These are phyloP conservation scores for Dynastes hyllus DNA, from an alignment of 2,888 invertebrate genomes.

Conservation along the genomic window DNA sequence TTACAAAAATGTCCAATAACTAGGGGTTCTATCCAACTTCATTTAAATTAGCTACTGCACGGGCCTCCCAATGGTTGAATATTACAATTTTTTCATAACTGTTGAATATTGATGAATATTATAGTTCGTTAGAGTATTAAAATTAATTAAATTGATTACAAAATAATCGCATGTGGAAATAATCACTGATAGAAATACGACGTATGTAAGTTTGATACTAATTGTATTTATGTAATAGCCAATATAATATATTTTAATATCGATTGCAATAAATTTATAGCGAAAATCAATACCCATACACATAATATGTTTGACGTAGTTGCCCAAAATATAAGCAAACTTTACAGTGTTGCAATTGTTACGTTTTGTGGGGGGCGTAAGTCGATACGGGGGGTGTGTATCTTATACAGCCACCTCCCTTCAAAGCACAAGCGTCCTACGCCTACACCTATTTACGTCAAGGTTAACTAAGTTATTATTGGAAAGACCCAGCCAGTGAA, in stretches of 20 bases:
- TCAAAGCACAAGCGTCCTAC: slow-evolving; percentile 39
- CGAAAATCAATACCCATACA: slow-evolving; percentile 16
- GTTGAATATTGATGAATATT: no score
- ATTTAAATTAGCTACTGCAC: no score
- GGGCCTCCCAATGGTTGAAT: no score
- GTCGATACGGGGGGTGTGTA: slow-evolving; percentile 41
- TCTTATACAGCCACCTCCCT: slow-evolving; percentile 48
- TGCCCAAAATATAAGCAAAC: slow-evolving; percentile 1
- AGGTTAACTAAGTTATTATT: slow-evolving; percentile 44
- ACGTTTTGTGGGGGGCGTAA: slow-evolving; percentile 27
- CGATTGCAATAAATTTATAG: neutral
- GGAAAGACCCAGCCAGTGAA: slow-evolving; percentile 30
- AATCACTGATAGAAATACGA: no score
- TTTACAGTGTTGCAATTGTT: slow-evolving; percentile 34
- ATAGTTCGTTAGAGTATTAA: no score
- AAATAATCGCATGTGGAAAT: no score
- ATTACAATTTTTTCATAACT: no score
- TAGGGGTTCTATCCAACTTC: no score
- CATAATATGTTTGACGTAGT: neutral
- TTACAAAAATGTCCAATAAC: no score
- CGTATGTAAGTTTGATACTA: no score
- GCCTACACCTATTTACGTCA: slow-evolving; percentile 47
- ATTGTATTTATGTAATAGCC: no score
- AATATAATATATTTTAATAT: neutral
- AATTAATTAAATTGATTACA: no score